Base-by-base conservation (phyloP, 2,113 vertebrate species). In the Trinectes maculatus region DNA sequence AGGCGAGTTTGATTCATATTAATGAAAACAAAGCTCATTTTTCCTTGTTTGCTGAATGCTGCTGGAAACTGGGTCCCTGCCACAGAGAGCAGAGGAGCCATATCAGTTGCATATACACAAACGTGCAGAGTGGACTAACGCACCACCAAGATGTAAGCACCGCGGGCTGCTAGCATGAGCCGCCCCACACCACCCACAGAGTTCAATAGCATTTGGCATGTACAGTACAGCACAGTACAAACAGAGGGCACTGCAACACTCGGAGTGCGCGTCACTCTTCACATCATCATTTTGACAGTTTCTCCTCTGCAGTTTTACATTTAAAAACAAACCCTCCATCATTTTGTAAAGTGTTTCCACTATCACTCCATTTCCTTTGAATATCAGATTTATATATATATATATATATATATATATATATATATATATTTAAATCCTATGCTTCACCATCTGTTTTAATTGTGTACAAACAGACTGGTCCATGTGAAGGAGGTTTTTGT, bases 211-310 rank as follows among this genome's bases (percentile, higher is more conserved):
- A n/a, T 42, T 11, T 51, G 43, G 3, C 31, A 6, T 33, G 43
- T 33, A 46, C 52, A 71, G 42, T 79, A 59, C 69, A 76, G 59
- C 65, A 3, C 43, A 66, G 57, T 19, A 74, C 79, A 85, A 74
- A 80, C 71, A 91, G 86, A 82, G 83, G 87, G 85, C 75, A 78
- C 84, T 63, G 46, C 57, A 86, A 57, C 76, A 55, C 88, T 65
- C 67, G 55, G 55, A 16, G n/a, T 15, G 48, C 8, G 46, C 63
- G 26, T 80, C 61, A 31, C 65, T 34, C 44, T 39, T 51, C 56
- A 69, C 67, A 49, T 69, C 54, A 65, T 70, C 77, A 31, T 19
- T 8, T 52, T 55, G 48, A 60, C 47, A 28, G 24, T 19, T 51
- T 72, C 64, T 68, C 59, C 47, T 69, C 62, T 51, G 56, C 64